Conservation (phyloP, 2,113 vertebrate genomes). For the Ascaphus truei region DNA sequence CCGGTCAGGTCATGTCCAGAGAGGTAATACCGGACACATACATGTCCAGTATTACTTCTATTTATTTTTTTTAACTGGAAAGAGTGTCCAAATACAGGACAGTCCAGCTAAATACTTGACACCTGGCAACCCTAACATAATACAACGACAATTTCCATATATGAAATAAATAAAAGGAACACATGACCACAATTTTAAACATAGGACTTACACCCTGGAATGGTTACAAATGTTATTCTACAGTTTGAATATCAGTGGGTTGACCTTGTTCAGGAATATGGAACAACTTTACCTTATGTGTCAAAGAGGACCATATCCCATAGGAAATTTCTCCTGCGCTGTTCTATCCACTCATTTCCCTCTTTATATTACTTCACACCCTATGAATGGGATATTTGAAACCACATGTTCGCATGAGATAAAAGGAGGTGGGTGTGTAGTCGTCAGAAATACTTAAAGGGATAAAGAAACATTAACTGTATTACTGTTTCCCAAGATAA, state of each 20-base stretch:
- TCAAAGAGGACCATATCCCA: slow-evolving; percentile 26
- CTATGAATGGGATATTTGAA: slow-evolving; percentile 31
- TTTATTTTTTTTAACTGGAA: too few relatives aligned
- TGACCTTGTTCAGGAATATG: slow-evolving; percentile 23
- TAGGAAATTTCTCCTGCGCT: slow-evolving; percentile 29
- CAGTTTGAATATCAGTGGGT: slow-evolving; percentile 14
- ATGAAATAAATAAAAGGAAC: too few relatives aligned
- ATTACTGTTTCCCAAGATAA: slow-evolving; percentile 15
- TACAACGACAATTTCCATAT: too few relatives aligned
- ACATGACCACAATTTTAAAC: too few relatives aligned
- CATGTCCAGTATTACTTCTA: too few relatives aligned
- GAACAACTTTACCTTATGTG: slow-evolving; percentile 21
- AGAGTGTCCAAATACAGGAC: too few relatives aligned
- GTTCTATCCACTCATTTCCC: slow-evolving; percentile 34
- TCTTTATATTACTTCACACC: slow-evolving; percentile 36
- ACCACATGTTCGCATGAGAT: slow-evolving; percentile 27
- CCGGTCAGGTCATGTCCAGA: too few relatives aligned
- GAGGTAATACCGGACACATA: too few relatives aligned
- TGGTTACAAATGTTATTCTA: not conserved
- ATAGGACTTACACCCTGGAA: not conserved
- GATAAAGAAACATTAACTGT: slow-evolving; percentile 27
- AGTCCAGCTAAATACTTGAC: too few relatives aligned
- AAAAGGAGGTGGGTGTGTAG: slow-evolving; percentile 31
- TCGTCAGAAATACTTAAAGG: slow-evolving; percentile 30
- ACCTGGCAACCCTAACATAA: too few relatives aligned